Conservation (phyloP, 2,113 vertebrate species). For the Antechinus flavipes region DNA sequence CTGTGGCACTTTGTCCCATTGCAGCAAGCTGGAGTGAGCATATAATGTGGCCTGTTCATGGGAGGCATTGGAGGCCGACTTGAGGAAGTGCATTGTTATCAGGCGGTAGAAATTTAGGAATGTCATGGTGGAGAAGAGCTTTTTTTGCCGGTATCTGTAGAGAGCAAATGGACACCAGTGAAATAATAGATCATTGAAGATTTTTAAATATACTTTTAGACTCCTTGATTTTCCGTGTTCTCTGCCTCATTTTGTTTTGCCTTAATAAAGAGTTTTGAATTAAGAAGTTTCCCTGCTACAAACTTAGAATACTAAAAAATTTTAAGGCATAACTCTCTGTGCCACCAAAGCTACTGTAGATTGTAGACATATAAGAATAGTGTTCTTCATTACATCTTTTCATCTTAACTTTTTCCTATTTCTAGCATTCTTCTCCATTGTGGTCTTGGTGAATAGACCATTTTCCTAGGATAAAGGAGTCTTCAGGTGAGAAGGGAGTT, state of each 20-base stretch:
- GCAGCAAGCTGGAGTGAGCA: not conserved
- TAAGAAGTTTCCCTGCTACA: no score
- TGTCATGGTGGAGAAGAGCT: not conserved
- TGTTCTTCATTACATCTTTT: not conserved
- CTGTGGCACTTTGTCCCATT: not conserved
- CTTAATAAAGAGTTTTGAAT: no score
- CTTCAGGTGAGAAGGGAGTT: constrained; percentile 7
- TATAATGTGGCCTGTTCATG: no score
- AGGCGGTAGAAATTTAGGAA: not conserved
- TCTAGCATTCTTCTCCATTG: constrained; percentile 24
- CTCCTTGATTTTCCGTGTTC: not conserved
- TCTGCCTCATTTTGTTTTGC: not conserved
- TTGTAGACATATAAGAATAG: not conserved
- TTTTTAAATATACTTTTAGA: no score
- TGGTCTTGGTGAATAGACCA: constrained; percentile 28
- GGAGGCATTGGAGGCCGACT: not conserved
- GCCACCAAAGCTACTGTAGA: not conserved
- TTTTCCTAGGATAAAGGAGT: constrained; percentile 5
- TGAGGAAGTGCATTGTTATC: not conserved
- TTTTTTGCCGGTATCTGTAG: not conserved
- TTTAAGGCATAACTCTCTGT: no score
- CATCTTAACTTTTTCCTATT: constrained; percentile 21
- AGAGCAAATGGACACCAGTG: not conserved
- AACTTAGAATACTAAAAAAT: no score
- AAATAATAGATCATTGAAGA: not conserved